phyloP scores from a whole-genome alignment of 2,888 invertebrate species.

The Zhuqinia jingwanae region DNA sequence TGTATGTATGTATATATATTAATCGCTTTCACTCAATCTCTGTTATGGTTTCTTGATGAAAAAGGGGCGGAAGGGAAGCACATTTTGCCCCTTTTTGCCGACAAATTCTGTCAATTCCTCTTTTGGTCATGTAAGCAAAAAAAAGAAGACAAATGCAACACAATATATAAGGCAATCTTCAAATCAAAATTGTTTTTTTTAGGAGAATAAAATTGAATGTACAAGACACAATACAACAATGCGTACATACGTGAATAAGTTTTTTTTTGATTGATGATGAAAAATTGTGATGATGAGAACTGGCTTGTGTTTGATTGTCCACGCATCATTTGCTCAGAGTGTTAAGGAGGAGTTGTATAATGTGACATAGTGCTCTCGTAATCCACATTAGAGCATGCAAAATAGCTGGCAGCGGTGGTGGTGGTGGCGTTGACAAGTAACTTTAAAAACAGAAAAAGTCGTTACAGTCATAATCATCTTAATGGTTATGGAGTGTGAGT shows the following conservation, averaged over 20 bases:
- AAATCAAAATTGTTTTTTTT: not conserved
- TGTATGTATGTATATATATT: conserved; percentile 38
- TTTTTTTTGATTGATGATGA: conserved; percentile 23
- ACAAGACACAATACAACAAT: not conserved
- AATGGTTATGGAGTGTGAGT: not conserved
- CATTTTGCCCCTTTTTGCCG: not conserved
- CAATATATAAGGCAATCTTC: too few relatives aligned
- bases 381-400: conserved; percentile 44
- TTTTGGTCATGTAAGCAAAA: too few relatives aligned
- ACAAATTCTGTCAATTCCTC: conserved; percentile 14
- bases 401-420: not conserved
- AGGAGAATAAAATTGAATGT: not conserved
- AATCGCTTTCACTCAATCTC: conserved; percentile 55
- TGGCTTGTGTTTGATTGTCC: conserved; percentile 66
- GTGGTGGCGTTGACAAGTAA: not conserved
- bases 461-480: not conserved
- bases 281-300: conserved; percentile 44
- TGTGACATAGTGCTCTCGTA: conserved; percentile 63
- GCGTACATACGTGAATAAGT: not conserved
- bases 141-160: not conserved
- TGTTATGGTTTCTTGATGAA: conserved; percentile 22
- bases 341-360: not conserved
- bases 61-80: conserved; percentile 65
- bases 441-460: not conserved
- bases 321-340: conserved; percentile 71